Conservation (phyloP, 2,888 invertebrate species). For the Pseudococcus jackbeardsleyi region DNA sequence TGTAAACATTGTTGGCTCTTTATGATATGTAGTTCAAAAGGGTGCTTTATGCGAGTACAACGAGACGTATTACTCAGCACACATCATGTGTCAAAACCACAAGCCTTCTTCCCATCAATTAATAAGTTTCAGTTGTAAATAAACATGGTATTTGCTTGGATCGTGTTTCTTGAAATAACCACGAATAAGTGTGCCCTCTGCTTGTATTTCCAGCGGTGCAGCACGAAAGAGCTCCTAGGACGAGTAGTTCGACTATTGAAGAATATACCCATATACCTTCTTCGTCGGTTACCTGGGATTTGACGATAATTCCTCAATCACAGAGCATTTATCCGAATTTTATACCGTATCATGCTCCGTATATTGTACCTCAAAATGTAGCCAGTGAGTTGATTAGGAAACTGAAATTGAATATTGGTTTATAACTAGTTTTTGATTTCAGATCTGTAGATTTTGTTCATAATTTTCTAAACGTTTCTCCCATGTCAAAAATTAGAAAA, state of each 20-base stretch:
- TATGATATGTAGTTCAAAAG: not conserved
- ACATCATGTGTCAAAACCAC: constrained; percentile 63
- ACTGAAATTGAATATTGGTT: too few relatives aligned
- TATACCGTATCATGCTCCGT: constrained; percentile 42
- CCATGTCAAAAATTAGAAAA: too few relatives aligned
- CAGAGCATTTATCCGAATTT: constrained; percentile 30
- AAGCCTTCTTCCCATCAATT: constrained; percentile 64
- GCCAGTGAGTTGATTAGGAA: not conserved
- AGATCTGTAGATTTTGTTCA: too few relatives aligned
- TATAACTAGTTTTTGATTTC: too few relatives aligned
- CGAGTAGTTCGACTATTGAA: not conserved
- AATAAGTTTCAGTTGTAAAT: constrained; percentile 24
- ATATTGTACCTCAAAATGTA: constrained; percentile 54
- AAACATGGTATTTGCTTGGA: constrained; percentile 1
- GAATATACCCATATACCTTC: constrained; percentile 25
- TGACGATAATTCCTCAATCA: constrained; percentile 18
- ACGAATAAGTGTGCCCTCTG: constrained; percentile 68
- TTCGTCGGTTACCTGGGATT: constrained; percentile 43
- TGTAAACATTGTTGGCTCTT: constrained; percentile 6
- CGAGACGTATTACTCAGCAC: not conserved
- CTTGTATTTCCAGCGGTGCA: constrained; percentile 81
- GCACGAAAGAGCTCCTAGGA: constrained; percentile 87
- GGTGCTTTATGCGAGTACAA: not conserved
- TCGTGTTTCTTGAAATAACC: not conserved
- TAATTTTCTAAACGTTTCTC: too few relatives aligned